Evolutionary conservation across 2,113 vertebrate species (phyloP).

Genomic region (Addax nasomaculatus): DNA sequence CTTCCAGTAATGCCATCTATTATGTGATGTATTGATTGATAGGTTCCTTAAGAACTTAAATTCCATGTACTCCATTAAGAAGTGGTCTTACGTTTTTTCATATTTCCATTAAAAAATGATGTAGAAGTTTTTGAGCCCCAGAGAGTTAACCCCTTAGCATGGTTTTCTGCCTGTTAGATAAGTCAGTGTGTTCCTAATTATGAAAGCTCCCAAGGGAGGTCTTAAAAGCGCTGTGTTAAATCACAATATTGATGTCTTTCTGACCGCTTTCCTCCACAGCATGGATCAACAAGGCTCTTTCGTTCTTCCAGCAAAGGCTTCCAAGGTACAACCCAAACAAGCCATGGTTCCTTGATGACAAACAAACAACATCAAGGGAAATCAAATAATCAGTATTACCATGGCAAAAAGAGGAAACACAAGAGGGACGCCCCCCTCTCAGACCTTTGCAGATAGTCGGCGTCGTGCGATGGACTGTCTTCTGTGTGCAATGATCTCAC

Average conservation of each 20-base stretch:
- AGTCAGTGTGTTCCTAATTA: not conserved
- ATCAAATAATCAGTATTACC: constrained; percentile 89
- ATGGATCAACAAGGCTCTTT: constrained; percentile 86
- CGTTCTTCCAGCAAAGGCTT: constrained; percentile 90
- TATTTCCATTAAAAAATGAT: not conserved
- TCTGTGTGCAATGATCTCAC: constrained; percentile 81
- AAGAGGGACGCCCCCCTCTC: constrained; percentile 90
- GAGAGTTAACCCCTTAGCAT: not conserved
- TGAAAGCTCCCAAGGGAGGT: not conserved
- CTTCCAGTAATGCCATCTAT: not conserved
- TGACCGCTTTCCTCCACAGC: constrained; percentile 62
- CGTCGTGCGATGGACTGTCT: constrained; percentile 76
- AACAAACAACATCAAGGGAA: constrained; percentile 91
- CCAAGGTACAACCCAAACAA: constrained; percentile 88
- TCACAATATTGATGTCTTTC: not conserved
- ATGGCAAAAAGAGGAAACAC: constrained; percentile 97
- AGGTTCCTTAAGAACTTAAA: not conserved
- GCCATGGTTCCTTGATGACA: constrained; percentile 83
- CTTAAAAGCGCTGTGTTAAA: not conserved
- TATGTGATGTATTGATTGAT: accelerated
- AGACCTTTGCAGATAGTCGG: constrained; percentile 95
- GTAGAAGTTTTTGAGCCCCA: not conserved
- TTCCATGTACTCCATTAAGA: not conserved
- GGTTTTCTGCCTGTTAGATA: not conserved
- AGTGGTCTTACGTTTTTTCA: not conserved